Evolutionary conservation across 1,140 invertebrate species (phyloP), one percentile per base, ranked within the genome.

Genomic region (Lineus longissimus): DNA sequence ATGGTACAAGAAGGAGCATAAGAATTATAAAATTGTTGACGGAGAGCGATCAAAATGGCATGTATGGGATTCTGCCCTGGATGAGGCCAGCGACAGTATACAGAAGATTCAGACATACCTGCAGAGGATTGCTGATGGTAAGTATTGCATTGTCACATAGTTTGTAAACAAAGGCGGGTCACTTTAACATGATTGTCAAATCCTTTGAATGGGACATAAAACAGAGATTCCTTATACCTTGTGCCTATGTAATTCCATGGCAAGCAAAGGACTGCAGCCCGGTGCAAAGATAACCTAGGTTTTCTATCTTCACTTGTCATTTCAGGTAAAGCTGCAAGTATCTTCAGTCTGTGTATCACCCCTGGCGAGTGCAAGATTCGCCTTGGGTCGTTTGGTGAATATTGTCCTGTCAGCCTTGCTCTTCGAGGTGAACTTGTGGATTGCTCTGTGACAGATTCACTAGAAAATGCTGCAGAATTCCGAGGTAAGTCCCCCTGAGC

Each of bases 401-500:
- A 81, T 69, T 83, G 81, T 73, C 81, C 81, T 7, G 81, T 83
- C 19, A 79, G 76, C 62, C 61, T 82, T 27, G 72, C 75, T n/a
- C 27, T 70, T 11, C 33, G 72, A 17, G 74, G 71, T 30, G 81
- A 83, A 66, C 72, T 83, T 2, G 72, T 80, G 4, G 79, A 83
- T 68, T 82, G 79, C 59, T 75, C 74, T 17, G 70, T 67, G 41
- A 73, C 68, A 23, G 47, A 33, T 17, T 70, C 70, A 27, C 71
- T 82, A 11, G 60, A 79, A 30, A 76, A 66, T 74, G 79, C 78
- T 68, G 81, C 75, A 17, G 81, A 83, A 60, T 83, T 73, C 61
- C 75, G 76, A 81, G 81, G 81, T 76, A 64, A 64, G 41, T 64
- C 23, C 30, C 63, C 55, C 13, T 15, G n/a, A n/a, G n/a, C n/a